Base-by-base conservation (phyloP, 2,113 vertebrate genomes). In the Malurus melanocephalus region DNA sequence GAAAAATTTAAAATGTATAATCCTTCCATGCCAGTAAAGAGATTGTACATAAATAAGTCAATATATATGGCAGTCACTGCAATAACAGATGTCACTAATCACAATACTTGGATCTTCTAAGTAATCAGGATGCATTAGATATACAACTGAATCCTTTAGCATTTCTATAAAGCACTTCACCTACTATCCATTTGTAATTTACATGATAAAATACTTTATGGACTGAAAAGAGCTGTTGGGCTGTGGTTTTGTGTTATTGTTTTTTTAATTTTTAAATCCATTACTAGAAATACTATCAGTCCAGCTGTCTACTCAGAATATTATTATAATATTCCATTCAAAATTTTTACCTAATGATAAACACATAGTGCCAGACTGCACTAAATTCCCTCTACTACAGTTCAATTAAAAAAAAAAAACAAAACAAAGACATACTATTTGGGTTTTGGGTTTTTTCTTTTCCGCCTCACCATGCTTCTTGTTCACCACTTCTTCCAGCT, bases 381-480 rank as follows among this genome's bases (percentile, higher is more conserved):
- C 23, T 55, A 64, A 81, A 81, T 45, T 79, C 23, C 73, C 87
- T 65, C 81, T 80, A 89, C 26, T 93, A 80, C 23, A 94, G 71
- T n/a, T 90, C 81, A 94, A 88, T 80, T 33, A 4, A 88, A 73
- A 90, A 49, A 95, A 81, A 93, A 56, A 81, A 97, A n/a, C n/a
- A n/a, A n/a, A n/a, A n/a, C 68, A 85, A 94, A 15, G 52, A 98
- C 99, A 93, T 98, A 99, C 99, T 87, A 99, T 99, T 95, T 99
- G 98, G 49, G 99, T 99, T 98, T 99, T 99, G 79, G 98, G 97
- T 91, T 99, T 99, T 97, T 98, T 99, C 98, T 99, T 99, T 97
- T 99, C 99, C 7, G 98, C 98, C 92, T 99, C 99, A 92, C 99
- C 99, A 74, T 99, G 99, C 93, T 99, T 99, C 96, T 99, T 98